Evolutionary conservation across 2,113 vertebrate species (phyloP).

Genomic region (Zingel zingel): DNA sequence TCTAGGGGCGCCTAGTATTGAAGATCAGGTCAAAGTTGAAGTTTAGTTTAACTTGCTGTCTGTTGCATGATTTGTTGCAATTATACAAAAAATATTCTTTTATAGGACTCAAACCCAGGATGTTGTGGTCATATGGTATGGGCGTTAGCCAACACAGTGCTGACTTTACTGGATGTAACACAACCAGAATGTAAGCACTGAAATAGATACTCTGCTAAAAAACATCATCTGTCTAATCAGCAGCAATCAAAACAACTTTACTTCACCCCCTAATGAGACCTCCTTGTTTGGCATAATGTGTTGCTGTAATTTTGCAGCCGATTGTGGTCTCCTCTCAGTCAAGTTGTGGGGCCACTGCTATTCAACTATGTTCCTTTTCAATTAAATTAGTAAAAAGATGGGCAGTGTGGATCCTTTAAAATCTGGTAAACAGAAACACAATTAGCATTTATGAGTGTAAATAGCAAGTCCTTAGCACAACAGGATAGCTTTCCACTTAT

Average conservation of each 20-base stretch:
- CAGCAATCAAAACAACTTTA: conserved; percentile 30
- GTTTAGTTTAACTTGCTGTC: background rate
- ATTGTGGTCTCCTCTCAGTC: conserved; percentile 41
- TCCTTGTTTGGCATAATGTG: conserved; percentile 26
- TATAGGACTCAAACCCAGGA: conserved; percentile 39
- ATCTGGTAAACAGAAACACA: conserved; percentile 58
- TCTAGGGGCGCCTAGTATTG: background rate
- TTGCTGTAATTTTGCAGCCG: conserved; percentile 40
- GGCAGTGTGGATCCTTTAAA: conserved; percentile 44
- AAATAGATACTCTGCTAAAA: conserved; percentile 24
- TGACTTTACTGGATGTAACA: conserved; percentile 16
- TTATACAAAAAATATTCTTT: conserved; percentile 52
- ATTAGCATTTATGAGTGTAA: conserved; percentile 56
- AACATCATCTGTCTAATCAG: conserved; percentile 36
- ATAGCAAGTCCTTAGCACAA: conserved; percentile 45
- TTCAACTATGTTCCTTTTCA: conserved; percentile 34
- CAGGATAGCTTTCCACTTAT: conserved; percentile 42
- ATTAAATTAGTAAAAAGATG: conserved; percentile 38
- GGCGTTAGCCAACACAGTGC: conserved; percentile 28
- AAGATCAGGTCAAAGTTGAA: background rate
- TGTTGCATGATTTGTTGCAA: conserved; percentile 1
- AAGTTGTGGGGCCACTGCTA: conserved; percentile 40
- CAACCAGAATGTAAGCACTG: conserved; percentile 22
- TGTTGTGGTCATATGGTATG: conserved; percentile 24
- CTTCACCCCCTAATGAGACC: background rate